A percentile compares a stretch with the other conserved stretches of the same genome.
These are phyloP conservation scores for Momotus momota DNA, from an alignment of 2,797 vertebrate genomes.

Conservation along the genomic window DNA sequence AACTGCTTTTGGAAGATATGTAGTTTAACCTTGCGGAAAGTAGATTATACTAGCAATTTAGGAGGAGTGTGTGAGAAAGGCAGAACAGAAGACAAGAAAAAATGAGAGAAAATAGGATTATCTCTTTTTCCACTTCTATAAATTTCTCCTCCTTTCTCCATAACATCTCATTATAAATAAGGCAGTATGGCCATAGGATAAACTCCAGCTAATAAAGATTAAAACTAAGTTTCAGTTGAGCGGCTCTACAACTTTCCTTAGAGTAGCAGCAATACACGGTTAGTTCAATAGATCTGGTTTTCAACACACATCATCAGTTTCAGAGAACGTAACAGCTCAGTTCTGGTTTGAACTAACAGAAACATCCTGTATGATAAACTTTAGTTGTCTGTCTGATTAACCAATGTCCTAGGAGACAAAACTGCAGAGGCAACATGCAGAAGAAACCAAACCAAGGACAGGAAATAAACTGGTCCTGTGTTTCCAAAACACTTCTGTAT, in stretches of 20 bases:
- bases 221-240: background rate
- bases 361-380: background rate
- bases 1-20: background rate
- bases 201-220: background rate
- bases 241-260: background rate
- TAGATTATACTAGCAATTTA: background rate
- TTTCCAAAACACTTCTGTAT: background rate
- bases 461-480: background rate
- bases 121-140: background rate
- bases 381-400: background rate
- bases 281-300: accelerated
- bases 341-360: background rate
- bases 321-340: background rate
- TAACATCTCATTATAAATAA: background rate
- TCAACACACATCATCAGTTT: background rate
- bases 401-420: background rate
- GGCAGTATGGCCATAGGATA: background rate
- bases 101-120: background rate
- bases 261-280: background rate
- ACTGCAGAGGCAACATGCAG: background rate
- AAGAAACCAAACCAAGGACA: background rate
- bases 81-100: background rate
- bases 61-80: background rate
- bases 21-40: background rate
- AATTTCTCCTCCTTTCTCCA: background rate